Base-by-base conservation (phyloP, 2,797 vertebrate species). In the Tiaroga cobitis region DNA sequence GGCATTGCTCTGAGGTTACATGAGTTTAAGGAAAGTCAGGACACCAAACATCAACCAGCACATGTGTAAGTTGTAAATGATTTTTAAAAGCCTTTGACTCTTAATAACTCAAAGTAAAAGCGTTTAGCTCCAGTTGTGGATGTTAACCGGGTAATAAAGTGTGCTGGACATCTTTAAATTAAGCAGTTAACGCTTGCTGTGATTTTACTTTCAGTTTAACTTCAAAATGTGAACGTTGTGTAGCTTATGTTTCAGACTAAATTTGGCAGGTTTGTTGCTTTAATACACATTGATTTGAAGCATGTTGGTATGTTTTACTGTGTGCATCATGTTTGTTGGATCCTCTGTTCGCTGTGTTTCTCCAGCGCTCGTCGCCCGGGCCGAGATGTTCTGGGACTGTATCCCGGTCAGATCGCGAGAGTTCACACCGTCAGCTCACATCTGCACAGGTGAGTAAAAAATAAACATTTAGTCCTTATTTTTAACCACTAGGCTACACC, bases 351-450 rank as follows among this genome's bases (percentile, higher is more conserved):
- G 7, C 16, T 76, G 56, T 63, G n/a, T 37, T 29, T 37, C 10
- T 34, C 15, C 29, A 87, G 86, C 3, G 5, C 61, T 0, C 78
- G 63, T 3, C 92, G 90, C 43, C 70, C 68, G 68, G 93, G 93
- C 29, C 91, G 83, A 81, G 89, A 93, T 18, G 90, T 90, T 0
- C 80, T 11, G 2, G 94, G 94, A 26, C 46, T 94, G 34, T 94
- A 94, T 65, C 94, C 93, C 1, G 93, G 93, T 67, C 92, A 94
- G 87, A 87, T 94, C 75, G 91, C 81, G 1, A 88, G 94, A 87
- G 89, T 92, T 29, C 92, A 94, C 9, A 18, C 13, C 1, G 19
- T 87, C n/a, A 85, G 34, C 43, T 46, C 88, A 63, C 76, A 86
- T 78, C 41, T 89, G 26, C 81, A 24, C 88, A 87, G 92, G 94